Percentiles rank a stretch among this genome's conserved stretches.
Evolutionary conservation across 2,888 invertebrate species (phyloP).

Genomic region (Philereme transversata): DNA sequence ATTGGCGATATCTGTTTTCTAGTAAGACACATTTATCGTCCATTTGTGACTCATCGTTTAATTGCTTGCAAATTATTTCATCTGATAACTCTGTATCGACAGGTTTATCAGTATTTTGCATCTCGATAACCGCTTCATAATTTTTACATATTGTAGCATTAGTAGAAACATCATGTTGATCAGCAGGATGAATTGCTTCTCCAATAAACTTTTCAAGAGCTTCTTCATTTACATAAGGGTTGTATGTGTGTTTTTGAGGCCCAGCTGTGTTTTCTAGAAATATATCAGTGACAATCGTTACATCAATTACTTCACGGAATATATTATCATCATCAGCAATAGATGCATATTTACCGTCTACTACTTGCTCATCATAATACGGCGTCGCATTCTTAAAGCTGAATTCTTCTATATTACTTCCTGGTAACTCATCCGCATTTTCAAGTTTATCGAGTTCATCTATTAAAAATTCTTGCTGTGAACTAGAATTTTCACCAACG

Average conservation of each 20-base stretch:
- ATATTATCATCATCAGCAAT: background rate
- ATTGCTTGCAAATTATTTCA: slow-evolving; percentile 1
- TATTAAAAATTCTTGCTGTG: background rate
- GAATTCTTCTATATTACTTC: background rate
- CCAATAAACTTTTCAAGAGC: background rate
- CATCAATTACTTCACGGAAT: background rate
- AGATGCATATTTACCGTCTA: background rate
- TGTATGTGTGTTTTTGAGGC: background rate
- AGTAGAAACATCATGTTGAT: background rate
- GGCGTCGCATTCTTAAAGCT: background rate
- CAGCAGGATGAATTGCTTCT: background rate
- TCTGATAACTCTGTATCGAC: background rate
- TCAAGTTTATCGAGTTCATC: background rate
- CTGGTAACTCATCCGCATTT: background rate
- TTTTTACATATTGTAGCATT: slow-evolving; percentile 2
- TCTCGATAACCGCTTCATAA: background rate
- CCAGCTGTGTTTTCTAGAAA: background rate
- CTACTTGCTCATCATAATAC: background rate
- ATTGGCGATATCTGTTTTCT: background rate
- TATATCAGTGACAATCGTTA: background rate
- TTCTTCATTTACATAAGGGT: background rate
- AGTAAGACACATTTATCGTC: background rate
- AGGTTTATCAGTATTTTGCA: background rate
- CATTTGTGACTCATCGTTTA: background rate
- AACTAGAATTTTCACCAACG: background rate